Evolutionary conservation across 2,113 vertebrate species (phyloP), one percentile per base, ranked within the genome.

Genomic region (human): DNA sequence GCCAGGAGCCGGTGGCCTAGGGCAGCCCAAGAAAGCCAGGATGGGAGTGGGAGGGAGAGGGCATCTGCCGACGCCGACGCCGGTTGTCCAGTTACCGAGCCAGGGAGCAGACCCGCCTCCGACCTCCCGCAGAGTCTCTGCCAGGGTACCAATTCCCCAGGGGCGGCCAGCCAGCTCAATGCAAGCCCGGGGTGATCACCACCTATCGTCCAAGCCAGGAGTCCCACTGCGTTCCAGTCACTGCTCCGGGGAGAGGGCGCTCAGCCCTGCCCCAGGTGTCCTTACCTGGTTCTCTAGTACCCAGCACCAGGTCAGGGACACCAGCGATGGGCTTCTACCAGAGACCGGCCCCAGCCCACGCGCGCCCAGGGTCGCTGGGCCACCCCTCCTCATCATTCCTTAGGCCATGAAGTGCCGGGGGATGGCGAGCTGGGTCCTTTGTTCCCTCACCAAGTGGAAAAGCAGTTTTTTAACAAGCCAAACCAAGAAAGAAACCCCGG

Each of bases 341-440:
- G 89, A 93, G 35, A 40, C 52, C n/a, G 12, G 43, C 76, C 72
- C 73, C 3, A 48, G 93, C 85, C 94, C 96, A 83, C 96, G 82
- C 94, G 96, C 93, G 50, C 96, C 97, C 89, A 18, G 95, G 93
- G 97, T 97, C 89, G 68, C 96, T 30, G 84, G 90, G 82, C 97
- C 93, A 97, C 86, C 97, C 85, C 86, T 96, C 96, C 89, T 79
- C 89, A 87, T 76, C 85, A 27, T 78, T 93, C 96, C 92, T 81
- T 96, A 91, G 94, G 96, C 97, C 97, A 89, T 93, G 92, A 80
- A 97, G 95, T 78, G 98, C 98, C 79, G 73, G 95, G 95, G 97
- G 97, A 97, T 92, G 97, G 97, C 96, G 97, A 98, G 97, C 97
- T 87, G 45, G 86, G 83, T 97, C 97, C 97, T 98, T 98, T 98